Percentiles rank a stretch among this genome's conserved stretches.
Evolutionary conservation across 1,140 invertebrate genomes (phyloP).

Genomic region (Ooceraea biroi): DNA sequence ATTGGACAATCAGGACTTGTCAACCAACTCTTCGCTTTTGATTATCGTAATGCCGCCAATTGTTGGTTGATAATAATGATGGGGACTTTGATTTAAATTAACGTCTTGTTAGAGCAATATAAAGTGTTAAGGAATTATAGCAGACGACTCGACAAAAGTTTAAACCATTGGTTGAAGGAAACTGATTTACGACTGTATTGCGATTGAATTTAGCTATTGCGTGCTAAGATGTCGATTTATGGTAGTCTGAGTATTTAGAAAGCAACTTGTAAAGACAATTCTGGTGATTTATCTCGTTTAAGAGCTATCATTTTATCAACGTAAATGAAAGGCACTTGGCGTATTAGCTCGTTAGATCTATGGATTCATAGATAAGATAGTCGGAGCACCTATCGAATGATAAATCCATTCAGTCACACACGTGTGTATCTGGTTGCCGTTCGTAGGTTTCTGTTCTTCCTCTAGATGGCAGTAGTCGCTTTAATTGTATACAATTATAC

Average conservation of each 20-base stretch:
- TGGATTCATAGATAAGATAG: conserved; percentile 35
- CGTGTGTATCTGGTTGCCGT: conserved; percentile 29
- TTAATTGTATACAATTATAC: background rate
- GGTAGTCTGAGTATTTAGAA: background rate
- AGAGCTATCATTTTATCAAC: conserved; percentile 1
- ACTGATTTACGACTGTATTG: background rate
- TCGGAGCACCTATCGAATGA: background rate
- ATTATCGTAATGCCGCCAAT: background rate
- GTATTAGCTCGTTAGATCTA: background rate
- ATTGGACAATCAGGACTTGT: background rate
- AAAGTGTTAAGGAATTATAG: background rate
- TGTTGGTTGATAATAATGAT: background rate
- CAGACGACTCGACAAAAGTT: background rate
- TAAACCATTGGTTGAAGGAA: background rate
- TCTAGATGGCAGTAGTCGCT: conserved; percentile 18
- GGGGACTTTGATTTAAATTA: background rate
- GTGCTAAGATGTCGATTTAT: background rate
- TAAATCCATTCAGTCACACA: background rate
- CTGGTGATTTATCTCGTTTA: background rate
- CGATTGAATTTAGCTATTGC: background rate
- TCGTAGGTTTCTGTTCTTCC: background rate
- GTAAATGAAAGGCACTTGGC: conserved; percentile 3
- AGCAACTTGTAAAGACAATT: background rate
- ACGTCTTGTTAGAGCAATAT: background rate
- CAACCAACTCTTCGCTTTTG: background rate